Evolutionary conservation across 2,888 invertebrate genomes (phyloP), one percentile per base, ranked within the genome.

Genomic region (Stenoptilia bipunctidactyla): DNA sequence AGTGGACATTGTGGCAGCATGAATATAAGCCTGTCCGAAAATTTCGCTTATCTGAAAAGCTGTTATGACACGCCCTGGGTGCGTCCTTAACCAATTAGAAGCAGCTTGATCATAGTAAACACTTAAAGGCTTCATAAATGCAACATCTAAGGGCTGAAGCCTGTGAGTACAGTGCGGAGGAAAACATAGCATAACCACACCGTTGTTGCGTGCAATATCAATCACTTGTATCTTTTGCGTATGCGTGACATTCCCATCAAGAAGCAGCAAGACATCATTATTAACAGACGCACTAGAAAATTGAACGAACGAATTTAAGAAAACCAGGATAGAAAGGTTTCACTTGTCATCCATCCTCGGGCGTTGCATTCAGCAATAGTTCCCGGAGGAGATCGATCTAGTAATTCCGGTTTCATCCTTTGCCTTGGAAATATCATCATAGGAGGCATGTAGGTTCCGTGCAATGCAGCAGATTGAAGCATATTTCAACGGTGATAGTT

Each of bases 391-490:
- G 6, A 4, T 41, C 48, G 53, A 44, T 53, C 55, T 42, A 55
- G 42, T 34, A 60, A 42, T 37, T 58, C 51, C 15, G 39, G 45
- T 25, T 55, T 56, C 49, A 48, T 49, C 44, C 47, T 42, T 37
- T 53, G 44, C 43, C 57, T 42, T 8, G 58, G 55, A 44, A 61
- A 64, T 39, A 61, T 54, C 30, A 61, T 15, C 41, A 56, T 13
- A 15, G 55, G 55, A 37, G 58, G 55, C 42, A 59, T 51, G 42
- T 50, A 58, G 14, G 42, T 41, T 37, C 56, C 55, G 37, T n/a
- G 20, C 20, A 8, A 3, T 20, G 45, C 45, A 39, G 55, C 55
- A n/a, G n/a, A 37, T 40, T 50, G 42, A 55, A 51, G 41, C 56
- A 60, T 40, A 51, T 36, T 36, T 53, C 54, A 13, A 49, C 49